Percentiles rank a stretch among this genome's conserved stretches.
phyloP scores from a whole-genome alignment of 2,797 vertebrate genomes.

The Phalloptychus januarius region DNA sequence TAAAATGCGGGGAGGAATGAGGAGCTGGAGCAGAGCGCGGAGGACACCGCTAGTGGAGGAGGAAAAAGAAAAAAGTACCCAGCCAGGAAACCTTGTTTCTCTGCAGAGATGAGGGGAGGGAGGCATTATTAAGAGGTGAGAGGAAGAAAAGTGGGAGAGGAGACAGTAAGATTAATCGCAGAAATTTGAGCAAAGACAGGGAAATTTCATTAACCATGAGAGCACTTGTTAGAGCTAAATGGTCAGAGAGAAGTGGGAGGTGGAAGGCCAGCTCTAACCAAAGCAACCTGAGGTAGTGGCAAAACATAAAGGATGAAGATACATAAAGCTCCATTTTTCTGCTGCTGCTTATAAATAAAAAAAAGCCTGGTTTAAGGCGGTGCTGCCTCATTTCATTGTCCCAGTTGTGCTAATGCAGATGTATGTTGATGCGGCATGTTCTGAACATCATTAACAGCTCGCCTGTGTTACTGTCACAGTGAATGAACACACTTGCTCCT shows the following conservation, averaged over 20 bases:
- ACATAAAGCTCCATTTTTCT: constrained; percentile 11
- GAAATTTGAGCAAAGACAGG: constrained; percentile 76
- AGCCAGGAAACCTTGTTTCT: constrained; percentile 44
- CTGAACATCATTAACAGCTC: constrained; percentile 10
- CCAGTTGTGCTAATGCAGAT: constrained; percentile 20
- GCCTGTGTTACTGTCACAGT: not conserved
- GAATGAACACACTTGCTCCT: not conserved
- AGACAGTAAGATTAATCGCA: constrained; percentile 74
- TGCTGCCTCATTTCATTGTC: constrained; percentile 9
- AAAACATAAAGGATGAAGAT: constrained; percentile 27
- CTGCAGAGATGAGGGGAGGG: constrained; percentile 35
- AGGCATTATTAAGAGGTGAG: constrained; percentile 69
- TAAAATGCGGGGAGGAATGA: constrained; percentile 70
- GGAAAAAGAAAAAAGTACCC: not conserved
- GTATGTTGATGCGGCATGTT: constrained; percentile 13
- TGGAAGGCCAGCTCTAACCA: constrained; percentile 20
- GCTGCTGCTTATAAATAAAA: constrained; percentile 7
- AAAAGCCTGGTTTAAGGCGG: constrained; percentile 1
- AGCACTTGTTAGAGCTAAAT: constrained; percentile 79
- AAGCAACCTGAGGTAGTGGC: constrained; percentile 14
- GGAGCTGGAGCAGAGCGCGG: constrained; percentile 12
- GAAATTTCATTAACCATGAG: constrained; percentile 78
- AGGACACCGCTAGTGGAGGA: constrained; percentile 16
- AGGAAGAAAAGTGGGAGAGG: constrained; percentile 64
- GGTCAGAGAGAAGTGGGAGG: constrained; percentile 63